These are phyloP conservation scores for Alloplasta piceator DNA, from an alignment of 2,888 invertebrate genomes.

Conservation along the genomic window DNA sequence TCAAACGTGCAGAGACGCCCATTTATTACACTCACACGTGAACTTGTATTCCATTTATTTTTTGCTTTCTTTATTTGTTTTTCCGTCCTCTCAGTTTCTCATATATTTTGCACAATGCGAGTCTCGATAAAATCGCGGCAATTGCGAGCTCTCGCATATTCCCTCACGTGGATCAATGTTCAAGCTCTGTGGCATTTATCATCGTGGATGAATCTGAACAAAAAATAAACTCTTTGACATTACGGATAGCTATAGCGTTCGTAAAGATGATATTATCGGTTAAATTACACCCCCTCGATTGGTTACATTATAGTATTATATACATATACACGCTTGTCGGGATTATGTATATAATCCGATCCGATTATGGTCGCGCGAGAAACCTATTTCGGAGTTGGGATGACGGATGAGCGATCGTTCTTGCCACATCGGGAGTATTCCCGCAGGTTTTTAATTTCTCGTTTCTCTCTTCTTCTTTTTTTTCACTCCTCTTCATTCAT, in stretches of 20 bases:
- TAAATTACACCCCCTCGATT: conserved; percentile 77
- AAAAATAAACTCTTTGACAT: conserved; percentile 81
- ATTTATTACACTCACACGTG: conserved; percentile 78
- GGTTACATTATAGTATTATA: conserved; percentile 77
- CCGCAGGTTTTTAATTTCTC: conserved; percentile 10
- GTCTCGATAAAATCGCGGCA: conserved; percentile 63
- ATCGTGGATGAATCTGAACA: conserved; percentile 76
- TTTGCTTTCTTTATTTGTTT: conserved; percentile 42
- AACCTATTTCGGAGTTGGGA: conserved; percentile 53
- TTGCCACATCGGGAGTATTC: conserved; percentile 2
- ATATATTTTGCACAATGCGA: conserved; percentile 57
- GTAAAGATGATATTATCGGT: conserved; percentile 71
- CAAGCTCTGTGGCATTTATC: conserved; percentile 66
- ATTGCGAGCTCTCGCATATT: conserved; percentile 59
- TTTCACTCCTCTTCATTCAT: conserved; percentile 13
- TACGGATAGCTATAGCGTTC: conserved; percentile 62
- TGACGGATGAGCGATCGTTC: conserved; percentile 62
- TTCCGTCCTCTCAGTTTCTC: conserved; percentile 55
- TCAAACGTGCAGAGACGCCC: conserved; percentile 74
- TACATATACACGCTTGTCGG: conserved; percentile 78
- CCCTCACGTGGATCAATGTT: conserved; percentile 67
- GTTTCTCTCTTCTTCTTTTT: conserved; percentile 22
- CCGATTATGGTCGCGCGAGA: conserved; percentile 70
- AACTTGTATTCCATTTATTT: conserved; percentile 71
- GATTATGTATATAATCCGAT: conserved; percentile 79